Conservation (phyloP, 2,797 vertebrate species). For the Oreortyx pictus region DNA sequence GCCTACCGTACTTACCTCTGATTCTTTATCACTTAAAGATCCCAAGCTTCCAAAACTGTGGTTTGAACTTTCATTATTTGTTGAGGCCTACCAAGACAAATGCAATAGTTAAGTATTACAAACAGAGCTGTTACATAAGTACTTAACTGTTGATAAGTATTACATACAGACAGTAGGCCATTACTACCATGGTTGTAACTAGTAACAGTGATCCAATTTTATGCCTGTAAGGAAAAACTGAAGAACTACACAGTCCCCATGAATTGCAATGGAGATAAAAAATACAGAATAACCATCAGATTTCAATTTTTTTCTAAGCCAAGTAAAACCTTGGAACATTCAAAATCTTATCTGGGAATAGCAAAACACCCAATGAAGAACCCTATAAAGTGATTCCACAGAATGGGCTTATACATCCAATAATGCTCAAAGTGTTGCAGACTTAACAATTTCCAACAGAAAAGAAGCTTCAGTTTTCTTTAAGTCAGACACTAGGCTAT, state of each 20-base stretch:
- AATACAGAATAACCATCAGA: neutral
- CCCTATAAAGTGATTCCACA: neutral
- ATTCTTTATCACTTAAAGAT: slow-evolving; percentile 98
- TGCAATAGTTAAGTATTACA: slow-evolving; percentile 1
- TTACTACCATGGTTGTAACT: neutral
- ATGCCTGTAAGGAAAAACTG: neutral
- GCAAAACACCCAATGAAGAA: neutral
- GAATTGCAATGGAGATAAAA: neutral
- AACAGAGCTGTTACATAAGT: neutral
- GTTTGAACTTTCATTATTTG: slow-evolving; percentile 98
- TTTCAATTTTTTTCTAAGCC: neutral
- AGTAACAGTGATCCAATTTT: neutral
- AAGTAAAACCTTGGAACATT: neutral
- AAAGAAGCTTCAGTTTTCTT: neutral
- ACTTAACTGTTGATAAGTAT: neutral
- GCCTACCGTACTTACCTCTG: slow-evolving; percentile 86
- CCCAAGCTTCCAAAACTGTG: slow-evolving; percentile 99
- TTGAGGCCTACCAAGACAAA: slow-evolving; percentile 87
- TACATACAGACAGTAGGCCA: neutral
- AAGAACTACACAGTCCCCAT: neutral
- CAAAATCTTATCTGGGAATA: neutral
- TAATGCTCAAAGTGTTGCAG: neutral
- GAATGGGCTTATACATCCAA: neutral
- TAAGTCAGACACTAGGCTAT: neutral
- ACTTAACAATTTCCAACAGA: neutral